A percentile compares a stretch with the other conserved stretches of the same genome.
Conservation (phyloP, 2,113 vertebrate species). For the Urocitellus parryii region DNA sequence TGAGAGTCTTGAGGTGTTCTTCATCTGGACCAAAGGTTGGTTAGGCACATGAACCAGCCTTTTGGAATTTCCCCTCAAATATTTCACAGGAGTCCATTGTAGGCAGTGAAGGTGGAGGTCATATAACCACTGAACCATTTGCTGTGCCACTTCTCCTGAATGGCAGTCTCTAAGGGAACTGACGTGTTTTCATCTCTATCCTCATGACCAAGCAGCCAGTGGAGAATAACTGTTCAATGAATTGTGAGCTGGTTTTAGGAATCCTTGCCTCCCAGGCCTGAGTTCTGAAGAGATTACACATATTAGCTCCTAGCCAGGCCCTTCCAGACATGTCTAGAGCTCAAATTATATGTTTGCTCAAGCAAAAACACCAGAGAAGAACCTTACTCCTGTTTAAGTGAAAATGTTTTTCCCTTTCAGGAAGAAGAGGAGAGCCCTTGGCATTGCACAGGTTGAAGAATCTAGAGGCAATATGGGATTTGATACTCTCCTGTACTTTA, state of each 20-base stretch:
- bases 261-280: background rate
- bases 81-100: background rate
- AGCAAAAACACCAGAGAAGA: background rate
- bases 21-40: background rate
- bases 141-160: background rate
- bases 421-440: background rate
- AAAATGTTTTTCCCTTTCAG: background rate
- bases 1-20: background rate
- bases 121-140: background rate
- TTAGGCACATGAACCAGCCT: background rate
- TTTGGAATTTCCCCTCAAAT: slow-evolving; percentile 4
- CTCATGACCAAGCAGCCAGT: background rate
- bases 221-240: background rate
- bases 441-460: background rate
- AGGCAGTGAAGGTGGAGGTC: background rate
- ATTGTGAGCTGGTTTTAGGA: background rate
- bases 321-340: background rate
- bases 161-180: background rate
- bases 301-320: background rate
- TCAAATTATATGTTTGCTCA: background rate
- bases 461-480: background rate
- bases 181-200: background rate
- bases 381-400: background rate
- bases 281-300: background rate
- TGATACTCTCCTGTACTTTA: background rate